A percentile compares a stretch with the other conserved stretches of the same genome.
phyloP scores from a whole-genome alignment of 2,797 vertebrate species.

The Darevskia nairensis region DNA sequence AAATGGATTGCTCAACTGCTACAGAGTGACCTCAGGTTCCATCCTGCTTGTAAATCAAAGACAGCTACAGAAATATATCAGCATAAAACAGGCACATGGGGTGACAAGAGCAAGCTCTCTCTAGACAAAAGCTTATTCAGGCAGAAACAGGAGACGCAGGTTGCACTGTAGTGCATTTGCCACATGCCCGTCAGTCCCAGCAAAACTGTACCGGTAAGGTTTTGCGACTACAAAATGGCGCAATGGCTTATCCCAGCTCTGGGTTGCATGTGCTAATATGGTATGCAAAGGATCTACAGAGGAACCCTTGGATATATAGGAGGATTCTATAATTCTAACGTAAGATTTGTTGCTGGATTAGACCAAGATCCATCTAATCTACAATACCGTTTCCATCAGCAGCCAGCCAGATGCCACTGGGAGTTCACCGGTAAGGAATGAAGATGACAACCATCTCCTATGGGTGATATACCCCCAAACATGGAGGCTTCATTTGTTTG shows the following conservation, averaged over 20 bases:
- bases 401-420: background rate
- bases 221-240: background rate
- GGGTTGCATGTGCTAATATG: background rate
- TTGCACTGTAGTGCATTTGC: background rate
- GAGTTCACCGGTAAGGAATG: background rate
- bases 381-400: background rate
- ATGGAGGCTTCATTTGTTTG: background rate
- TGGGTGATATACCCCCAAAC: background rate
- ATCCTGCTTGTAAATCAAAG: conserved; percentile 7
- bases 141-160: background rate
- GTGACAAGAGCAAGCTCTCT: background rate
- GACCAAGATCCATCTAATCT: background rate
- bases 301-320: background rate
- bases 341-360: background rate
- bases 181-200: background rate
- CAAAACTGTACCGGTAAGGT: background rate
- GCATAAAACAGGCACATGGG: background rate
- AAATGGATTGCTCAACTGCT: background rate
- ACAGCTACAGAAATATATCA: background rate
- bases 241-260: background rate
- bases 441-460: background rate
- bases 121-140: background rate
- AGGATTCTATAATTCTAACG: background rate
- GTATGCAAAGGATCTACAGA: background rate
- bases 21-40: background rate